These are phyloP conservation scores for Microplitis manilae DNA, from an alignment of 2,888 invertebrate species.

Conservation along the genomic window DNA sequence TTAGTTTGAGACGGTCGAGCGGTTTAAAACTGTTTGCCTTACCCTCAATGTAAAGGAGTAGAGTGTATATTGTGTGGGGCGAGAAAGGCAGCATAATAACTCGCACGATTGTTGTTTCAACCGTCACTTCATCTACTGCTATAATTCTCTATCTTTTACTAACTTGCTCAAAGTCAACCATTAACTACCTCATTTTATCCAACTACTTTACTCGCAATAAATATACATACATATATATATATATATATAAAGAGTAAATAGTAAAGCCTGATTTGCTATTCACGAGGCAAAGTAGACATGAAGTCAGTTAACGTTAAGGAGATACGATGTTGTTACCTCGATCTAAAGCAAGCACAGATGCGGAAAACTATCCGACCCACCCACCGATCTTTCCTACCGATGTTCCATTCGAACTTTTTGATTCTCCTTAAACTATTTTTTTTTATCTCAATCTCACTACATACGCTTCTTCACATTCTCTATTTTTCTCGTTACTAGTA, in stretches of 20 bases:
- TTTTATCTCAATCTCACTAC: conserved; percentile 16
- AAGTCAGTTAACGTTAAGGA: conserved; percentile 49
- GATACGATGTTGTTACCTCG: conserved; percentile 42
- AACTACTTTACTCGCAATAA: conserved; percentile 6
- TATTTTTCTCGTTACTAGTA: background rate
- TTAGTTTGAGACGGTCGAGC: conserved; percentile 64
- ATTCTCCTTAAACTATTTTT: conserved; percentile 23
- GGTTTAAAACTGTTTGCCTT: conserved; percentile 65
- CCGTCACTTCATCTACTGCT: conserved; percentile 32
- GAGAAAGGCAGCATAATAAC: conserved; percentile 50
- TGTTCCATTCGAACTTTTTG: conserved; percentile 18
- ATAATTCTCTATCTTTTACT: conserved; percentile 11
- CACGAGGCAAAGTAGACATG: conserved; percentile 33
- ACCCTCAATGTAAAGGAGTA: conserved; percentile 52
- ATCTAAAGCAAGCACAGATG: conserved; percentile 58
- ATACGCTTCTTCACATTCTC: background rate
- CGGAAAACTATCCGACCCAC: conserved; percentile 57
- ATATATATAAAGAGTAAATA: background rate
- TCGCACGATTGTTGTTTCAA: conserved; percentile 62
- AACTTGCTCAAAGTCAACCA: no score
- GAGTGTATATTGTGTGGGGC: conserved; percentile 3
- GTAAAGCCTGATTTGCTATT: background rate
- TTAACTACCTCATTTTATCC: background rate
- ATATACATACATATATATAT: conserved; percentile 1
- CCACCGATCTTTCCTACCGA: conserved; percentile 11